Evolutionary conservation across 2,888 invertebrate genomes (phyloP), one percentile per base, ranked within the genome.

Genomic region (Lumbricus terrestris): DNA sequence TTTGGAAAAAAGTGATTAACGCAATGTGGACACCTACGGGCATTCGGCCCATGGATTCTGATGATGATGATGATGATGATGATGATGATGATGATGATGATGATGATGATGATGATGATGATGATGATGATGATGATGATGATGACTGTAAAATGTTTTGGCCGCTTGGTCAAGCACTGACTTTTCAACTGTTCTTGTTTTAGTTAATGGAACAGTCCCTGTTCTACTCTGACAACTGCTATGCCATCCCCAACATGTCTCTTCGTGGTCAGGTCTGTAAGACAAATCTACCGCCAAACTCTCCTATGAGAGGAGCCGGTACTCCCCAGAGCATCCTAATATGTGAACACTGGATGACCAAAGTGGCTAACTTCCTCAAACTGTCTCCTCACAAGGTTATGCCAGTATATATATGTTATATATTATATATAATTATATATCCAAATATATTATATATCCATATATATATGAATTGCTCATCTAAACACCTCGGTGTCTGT

Each of bases 281-380:
- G 95, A 99, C 98, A 0, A 98, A 99, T 95, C 95, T 97, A 89
- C 97, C 98, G 0, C 98, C 98, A 0, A 98, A 98, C 94, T 98
- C 98, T 0, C 98, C 98, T 0, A 98, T 98, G 93, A 96, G 98
- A 37, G 94, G 94, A 0, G 93, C 93, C 88, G 94, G 94, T 1
- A 91, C 91, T 6, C 94, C 94, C 0, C 94, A 94, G 91, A 93
- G 92, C 15, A 91, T 93, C 88, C 91, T 94, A n/a, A 90, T 93
- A 69, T 91, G 91, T 34, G 94, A 94, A 89, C 92, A 91, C 23
- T 91, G 92, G 88, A 89, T 94, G 37, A 90, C 92, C 29, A 91
- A 93, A n/a, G 91, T 93, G n/a, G 97, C 98, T 1, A 96, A 90
- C 20, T 37, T 42, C 18, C 89, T 92, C 34, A 38, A 69, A 23